Evolutionary conservation across 2,113 vertebrate species (phyloP).

Genomic region (Atherinomorus stipes): DNA sequence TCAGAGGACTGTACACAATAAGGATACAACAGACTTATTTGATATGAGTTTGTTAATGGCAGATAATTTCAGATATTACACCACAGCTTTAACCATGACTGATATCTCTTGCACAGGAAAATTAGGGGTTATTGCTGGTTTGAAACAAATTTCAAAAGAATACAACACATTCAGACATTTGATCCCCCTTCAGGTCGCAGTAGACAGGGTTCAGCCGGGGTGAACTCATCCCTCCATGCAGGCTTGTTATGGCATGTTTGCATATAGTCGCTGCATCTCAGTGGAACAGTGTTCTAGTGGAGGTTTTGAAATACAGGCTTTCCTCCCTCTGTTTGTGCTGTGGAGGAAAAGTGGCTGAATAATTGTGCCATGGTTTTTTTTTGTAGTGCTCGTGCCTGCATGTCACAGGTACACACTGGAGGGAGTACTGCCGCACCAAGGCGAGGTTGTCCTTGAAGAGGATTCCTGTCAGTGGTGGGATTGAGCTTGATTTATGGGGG

Average conservation of each 20-base stretch:
- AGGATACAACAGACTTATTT: constrained; percentile 70
- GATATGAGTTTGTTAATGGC: constrained; percentile 73
- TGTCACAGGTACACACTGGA: constrained; percentile 57
- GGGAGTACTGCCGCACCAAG: constrained; percentile 48
- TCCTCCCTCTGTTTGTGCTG: constrained; percentile 70
- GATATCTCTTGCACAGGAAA: constrained; percentile 66
- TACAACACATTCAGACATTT: constrained; percentile 69
- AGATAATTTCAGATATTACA: constrained; percentile 60
- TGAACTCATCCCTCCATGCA: constrained; percentile 55
- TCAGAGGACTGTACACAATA: constrained; percentile 72
- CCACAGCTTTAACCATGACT: constrained; percentile 69
- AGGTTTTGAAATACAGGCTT: constrained; percentile 33
- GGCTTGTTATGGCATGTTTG: constrained; percentile 66
- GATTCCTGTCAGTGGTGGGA: constrained; percentile 78
- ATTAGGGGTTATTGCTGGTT: constrained; percentile 84
- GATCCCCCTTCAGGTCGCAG: constrained; percentile 52
- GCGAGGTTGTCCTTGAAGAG: constrained; percentile 80
- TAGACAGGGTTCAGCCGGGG: constrained; percentile 50
- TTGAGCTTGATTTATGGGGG: constrained; percentile 83
- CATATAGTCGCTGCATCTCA: constrained; percentile 72
- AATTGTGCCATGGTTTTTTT: constrained; percentile 69
- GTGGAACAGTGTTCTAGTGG: constrained; percentile 47
- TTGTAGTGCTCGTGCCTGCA: constrained; percentile 53
- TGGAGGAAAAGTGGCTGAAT: constrained; percentile 64
- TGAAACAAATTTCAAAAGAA: constrained; percentile 59